phyloP scores from a whole-genome alignment of 2,113 vertebrate genomes.

The Helogale parvula region DNA sequence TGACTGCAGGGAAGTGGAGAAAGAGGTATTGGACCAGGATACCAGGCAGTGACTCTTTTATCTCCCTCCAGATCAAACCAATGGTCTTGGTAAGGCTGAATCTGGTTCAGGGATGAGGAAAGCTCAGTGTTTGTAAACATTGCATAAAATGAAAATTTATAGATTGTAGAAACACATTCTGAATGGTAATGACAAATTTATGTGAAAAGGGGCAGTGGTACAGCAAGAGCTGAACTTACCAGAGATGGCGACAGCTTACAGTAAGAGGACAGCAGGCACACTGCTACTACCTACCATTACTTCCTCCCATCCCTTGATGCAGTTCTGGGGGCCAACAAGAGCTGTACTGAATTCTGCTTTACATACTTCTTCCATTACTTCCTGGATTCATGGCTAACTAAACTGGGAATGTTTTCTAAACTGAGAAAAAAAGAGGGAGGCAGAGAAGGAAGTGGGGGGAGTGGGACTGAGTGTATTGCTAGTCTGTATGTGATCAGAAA shows the following conservation, averaged over 20 bases:
- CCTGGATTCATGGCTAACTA: neutral
- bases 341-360: neutral
- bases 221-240: neutral
- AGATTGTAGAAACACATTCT: neutral
- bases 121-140: neutral
- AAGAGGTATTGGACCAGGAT: neutral
- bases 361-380: neutral
- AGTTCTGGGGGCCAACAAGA: neutral
- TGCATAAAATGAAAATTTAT: neutral
- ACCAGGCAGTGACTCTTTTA: neutral
- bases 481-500: neutral
- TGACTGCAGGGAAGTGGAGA: neutral
- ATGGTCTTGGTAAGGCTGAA: neutral
- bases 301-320: neutral
- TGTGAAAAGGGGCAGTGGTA: neutral
- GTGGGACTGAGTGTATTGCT: neutral
- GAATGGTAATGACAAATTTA: neutral
- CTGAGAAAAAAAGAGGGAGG: neutral
- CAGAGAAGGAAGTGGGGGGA: no score
- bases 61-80: neutral
- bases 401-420: neutral
- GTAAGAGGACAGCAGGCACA: neutral
- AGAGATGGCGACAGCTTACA: neutral
- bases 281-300: neutral
- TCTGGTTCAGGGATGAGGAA: neutral